phyloP scores from a whole-genome alignment of 2,888 invertebrate genomes.

The Chloroclystis v-ata region DNA sequence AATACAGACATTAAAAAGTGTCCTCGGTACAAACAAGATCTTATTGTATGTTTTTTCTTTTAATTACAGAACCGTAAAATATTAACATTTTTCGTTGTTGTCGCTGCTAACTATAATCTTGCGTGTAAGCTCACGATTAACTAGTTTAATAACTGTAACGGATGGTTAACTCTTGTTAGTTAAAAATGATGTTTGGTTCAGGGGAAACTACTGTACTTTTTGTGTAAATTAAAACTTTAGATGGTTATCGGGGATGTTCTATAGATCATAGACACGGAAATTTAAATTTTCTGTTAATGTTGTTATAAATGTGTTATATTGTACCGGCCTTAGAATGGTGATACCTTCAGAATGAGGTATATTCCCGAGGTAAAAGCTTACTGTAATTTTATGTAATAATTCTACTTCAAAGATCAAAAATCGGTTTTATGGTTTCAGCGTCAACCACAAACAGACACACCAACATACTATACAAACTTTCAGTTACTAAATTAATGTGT shows the following conservation, averaged over 20 bases:
- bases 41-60: too few relatives aligned
- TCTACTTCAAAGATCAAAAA: too few relatives aligned
- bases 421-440: too few relatives aligned
- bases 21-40: too few relatives aligned
- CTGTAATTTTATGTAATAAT: not conserved
- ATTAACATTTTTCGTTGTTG: constrained; percentile 68
- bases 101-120: constrained; percentile 49
- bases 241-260: not conserved
- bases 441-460: too few relatives aligned
- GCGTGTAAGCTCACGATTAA: constrained; percentile 59
- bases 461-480: too few relatives aligned
- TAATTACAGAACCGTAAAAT: constrained; percentile 34
- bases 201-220: constrained; percentile 13
- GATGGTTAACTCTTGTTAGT: constrained; percentile 51
- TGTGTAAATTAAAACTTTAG: constrained; percentile 2
- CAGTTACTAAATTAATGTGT: too few relatives aligned
- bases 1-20: too few relatives aligned
- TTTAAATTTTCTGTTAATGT: not conserved
- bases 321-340: too few relatives aligned
- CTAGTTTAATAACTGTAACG: constrained; percentile 61
- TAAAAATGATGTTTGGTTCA: constrained; percentile 24
- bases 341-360: too few relatives aligned
- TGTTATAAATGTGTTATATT: not conserved
- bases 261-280: not conserved
- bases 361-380: too few relatives aligned